phyloP scores from a whole-genome alignment of 1,140 invertebrate genomes.

The Dendroctonus valens region DNA sequence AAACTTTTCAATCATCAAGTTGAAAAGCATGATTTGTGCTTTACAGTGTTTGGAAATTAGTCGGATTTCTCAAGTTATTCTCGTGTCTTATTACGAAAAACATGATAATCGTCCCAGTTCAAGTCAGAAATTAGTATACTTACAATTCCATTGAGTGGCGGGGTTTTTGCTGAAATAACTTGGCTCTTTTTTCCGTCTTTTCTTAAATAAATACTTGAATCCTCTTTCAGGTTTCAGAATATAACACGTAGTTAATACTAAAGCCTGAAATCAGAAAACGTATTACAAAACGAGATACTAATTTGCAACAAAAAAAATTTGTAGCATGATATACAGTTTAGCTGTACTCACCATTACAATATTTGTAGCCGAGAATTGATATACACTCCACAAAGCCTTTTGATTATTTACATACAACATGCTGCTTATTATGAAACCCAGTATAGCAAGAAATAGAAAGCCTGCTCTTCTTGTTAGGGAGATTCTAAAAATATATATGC shows the following conservation, averaged over 20 bases:
- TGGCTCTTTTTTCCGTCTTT: constrained; percentile 27
- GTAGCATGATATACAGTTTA: neutral
- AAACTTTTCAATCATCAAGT: too few relatives aligned
- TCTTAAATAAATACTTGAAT: constrained; percentile 31
- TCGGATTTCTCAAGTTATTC: too few relatives aligned
- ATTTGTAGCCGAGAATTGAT: constrained; percentile 38
- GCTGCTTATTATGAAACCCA: constrained; percentile 38
- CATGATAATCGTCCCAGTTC: too few relatives aligned
- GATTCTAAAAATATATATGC: constrained; percentile 32
- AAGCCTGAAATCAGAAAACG: constrained; percentile 31
- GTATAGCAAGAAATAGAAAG: constrained; percentile 36
- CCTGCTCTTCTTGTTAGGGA: constrained; percentile 37
- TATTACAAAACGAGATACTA: neutral
- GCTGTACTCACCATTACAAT: constrained; percentile 37
- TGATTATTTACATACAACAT: constrained; percentile 42
- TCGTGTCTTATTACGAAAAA: too few relatives aligned
- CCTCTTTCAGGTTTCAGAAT: constrained; percentile 38
- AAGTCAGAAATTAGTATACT: constrained; percentile 17
- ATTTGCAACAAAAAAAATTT: too few relatives aligned
- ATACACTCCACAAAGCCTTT: constrained; percentile 39
- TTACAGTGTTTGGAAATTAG: neutral
- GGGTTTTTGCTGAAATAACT: constrained; percentile 35
- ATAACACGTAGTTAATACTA: constrained; percentile 37
- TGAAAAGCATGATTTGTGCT: too few relatives aligned
- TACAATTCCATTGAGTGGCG: constrained; percentile 37